Percentiles rank a stretch among this genome's conserved stretches.
Evolutionary conservation across 2,797 vertebrate species (phyloP).

Genomic region (Gymnocypris eckloni): DNA sequence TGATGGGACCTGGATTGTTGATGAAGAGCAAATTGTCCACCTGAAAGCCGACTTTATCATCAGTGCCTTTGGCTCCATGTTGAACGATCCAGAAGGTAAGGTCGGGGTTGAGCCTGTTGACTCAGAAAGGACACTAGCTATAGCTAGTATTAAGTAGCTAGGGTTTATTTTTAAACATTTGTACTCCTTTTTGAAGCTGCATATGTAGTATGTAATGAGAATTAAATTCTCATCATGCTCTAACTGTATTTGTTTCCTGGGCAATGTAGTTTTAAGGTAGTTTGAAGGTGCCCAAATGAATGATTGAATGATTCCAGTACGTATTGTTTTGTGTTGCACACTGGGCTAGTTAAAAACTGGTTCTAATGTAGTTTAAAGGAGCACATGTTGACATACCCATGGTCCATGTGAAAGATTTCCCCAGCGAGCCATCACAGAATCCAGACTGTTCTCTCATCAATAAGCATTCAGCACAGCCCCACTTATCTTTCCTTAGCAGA

Average conservation of each 20-base stretch:
- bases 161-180: constrained; percentile 7
- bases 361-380: constrained; percentile 10
- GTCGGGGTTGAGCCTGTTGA: neutral
- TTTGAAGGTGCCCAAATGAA: constrained; percentile 3
- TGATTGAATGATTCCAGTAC: neutral
- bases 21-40: constrained; percentile 85
- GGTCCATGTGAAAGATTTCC: constrained; percentile 49
- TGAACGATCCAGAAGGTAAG: constrained; percentile 84
- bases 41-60: constrained; percentile 90
- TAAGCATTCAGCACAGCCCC: constrained; percentile 50
- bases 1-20: constrained; percentile 85
- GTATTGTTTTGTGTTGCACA: neutral
- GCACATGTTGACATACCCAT: constrained; percentile 30
- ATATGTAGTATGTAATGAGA: neutral
- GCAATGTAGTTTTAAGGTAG: constrained; percentile 1
- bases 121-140: neutral
- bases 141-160: neutral
- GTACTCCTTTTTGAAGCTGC: neutral
- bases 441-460: constrained; percentile 50
- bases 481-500: constrained; percentile 64
- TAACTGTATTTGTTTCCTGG: constrained; percentile 18
- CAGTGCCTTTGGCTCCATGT: constrained; percentile 90
- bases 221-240: neutral
- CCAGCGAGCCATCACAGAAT: constrained; percentile 53
- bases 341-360: neutral